Evolutionary conservation across 2,113 vertebrate species (phyloP), one percentile per base, ranked within the genome.

Genomic region (Perognathus longimembris): DNA sequence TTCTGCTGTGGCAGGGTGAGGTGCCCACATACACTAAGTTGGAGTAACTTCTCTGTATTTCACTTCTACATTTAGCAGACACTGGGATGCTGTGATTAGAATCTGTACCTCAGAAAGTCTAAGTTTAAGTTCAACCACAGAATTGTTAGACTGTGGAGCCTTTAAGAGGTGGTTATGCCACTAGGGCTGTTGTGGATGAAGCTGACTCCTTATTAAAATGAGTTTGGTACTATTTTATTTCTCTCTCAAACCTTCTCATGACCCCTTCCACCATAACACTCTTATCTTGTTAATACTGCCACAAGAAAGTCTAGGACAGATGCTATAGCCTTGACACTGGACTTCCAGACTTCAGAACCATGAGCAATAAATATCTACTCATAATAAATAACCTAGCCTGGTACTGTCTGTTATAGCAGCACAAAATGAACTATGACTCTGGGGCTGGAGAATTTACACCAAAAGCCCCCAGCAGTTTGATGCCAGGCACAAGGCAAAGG

Each of bases 1-100:
- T 92, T 95, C 83, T 90, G 34, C 24, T 18, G 11, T 45, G 67
- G 42, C 64, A 75, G 12, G 32, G 38, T 93, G 84, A 94, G 24
- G 1, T 38, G 61, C 22, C 1, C 15, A 30, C 0, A 3, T 24
- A 70, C 38, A 21, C 42, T 93, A 91, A 94, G 74, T 89, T 89
- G 89, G 28, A 61, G 71, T 71, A 80, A 10, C 28, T 69, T 76
- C 45, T 73, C 7, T 82, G n/a, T 12, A 9, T 0, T 24, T 70
- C 69, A 54, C 28, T 82, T 50, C 69, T 40, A 50, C 5, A 5
- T 36, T 63, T 14, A 42, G 85, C 85, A 36, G n/a, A 92, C 85
- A 61, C 0, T 18, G 0, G 11, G 26, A 14, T 34, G 17, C 28
- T 42, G 71, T 66, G 34, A 54, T 54, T 54, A 54, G 14, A 32